Conservation (phyloP, 2,888 invertebrate species). For the Pseudococcus viburni region DNA sequence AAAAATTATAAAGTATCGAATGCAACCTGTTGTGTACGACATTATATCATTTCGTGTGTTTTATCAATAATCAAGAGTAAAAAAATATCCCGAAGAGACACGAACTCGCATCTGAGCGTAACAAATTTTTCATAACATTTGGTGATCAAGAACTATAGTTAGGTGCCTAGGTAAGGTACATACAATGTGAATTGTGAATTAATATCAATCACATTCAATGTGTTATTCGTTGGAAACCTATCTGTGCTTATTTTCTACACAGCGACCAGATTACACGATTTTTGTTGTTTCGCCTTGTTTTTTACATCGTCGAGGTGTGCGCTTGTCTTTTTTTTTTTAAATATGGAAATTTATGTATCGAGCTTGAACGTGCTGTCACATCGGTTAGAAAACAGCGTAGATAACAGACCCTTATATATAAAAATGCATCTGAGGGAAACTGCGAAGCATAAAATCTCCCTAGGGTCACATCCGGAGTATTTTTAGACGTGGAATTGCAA, state of each 20-base stretch:
- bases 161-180: not conserved
- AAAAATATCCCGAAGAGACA: not conserved
- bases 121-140: slow-evolving; percentile 20
- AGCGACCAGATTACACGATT: not conserved
- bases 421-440: slow-evolving; percentile 39
- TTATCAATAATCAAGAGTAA: not conserved
- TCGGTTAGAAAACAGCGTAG: slow-evolving; percentile 24
- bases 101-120: slow-evolving; percentile 19
- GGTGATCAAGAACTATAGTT: not conserved
- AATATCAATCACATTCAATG: not conserved
- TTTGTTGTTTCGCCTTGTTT: slow-evolving; percentile 16
- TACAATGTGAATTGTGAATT: slow-evolving; percentile 5
- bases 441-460: slow-evolving; percentile 35
- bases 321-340: not conserved
- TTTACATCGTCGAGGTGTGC: slow-evolving; percentile 3
- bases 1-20: slow-evolving; percentile 32
- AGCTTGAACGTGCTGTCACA: slow-evolving; percentile 48
- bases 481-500: slow-evolving; percentile 47
- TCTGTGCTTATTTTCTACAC: not conserved
- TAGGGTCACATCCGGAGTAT: slow-evolving; percentile 13
- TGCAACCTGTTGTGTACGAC: slow-evolving; percentile 55
- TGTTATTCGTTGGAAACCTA: not conserved
- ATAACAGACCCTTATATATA: slow-evolving; percentile 45
- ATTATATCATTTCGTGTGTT: slow-evolving; percentile 14
- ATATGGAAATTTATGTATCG: slow-evolving; percentile 44